A percentile compares a stretch with the other conserved stretches of the same genome.
phyloP scores from a whole-genome alignment of 2,113 vertebrate species.

The Stigmatopora argus region DNA sequence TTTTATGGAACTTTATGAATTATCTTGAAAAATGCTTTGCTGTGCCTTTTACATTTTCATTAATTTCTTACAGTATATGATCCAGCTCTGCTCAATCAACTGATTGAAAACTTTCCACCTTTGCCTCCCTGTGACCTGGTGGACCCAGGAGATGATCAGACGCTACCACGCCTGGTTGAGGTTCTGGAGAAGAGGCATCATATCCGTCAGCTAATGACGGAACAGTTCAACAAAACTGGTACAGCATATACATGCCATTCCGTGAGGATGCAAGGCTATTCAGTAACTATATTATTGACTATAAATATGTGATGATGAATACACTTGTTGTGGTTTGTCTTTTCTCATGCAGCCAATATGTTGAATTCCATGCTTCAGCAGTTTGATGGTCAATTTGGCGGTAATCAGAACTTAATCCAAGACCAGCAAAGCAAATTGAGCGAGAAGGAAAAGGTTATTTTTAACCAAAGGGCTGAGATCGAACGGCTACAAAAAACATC shows the following conservation, averaged over 20 bases:
- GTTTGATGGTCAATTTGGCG: slow-evolving; percentile 68
- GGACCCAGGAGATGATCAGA: slow-evolving; percentile 82
- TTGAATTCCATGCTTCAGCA: slow-evolving; percentile 79
- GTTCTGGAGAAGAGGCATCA: slow-evolving; percentile 79
- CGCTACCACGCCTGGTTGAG: slow-evolving; percentile 80
- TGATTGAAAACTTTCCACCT: slow-evolving; percentile 80
- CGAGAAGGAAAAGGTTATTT: slow-evolving; percentile 82
- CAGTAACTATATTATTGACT: neutral
- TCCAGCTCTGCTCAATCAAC: slow-evolving; percentile 48
- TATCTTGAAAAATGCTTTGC: neutral
- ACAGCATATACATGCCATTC: slow-evolving; percentile 12
- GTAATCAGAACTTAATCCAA: slow-evolving; percentile 79
- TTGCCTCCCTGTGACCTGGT: slow-evolving; percentile 80
- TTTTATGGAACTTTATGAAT: neutral
- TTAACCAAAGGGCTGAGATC: slow-evolving; percentile 76
- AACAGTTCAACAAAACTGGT: slow-evolving; percentile 80
- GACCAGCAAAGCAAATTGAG: slow-evolving; percentile 73
- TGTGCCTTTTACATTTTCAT: neutral
- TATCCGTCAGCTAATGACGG: slow-evolving; percentile 72
- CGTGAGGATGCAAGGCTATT: neutral
- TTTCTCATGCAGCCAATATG: slow-evolving; percentile 51
- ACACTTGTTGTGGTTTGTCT: neutral
- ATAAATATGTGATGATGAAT: neutral
- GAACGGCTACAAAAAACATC: slow-evolving; percentile 89
- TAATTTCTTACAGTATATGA: slow-evolving; percentile 50